phyloP scores from a whole-genome alignment of 2,113 vertebrate genomes.

The Romanogobio albipinnatus region DNA sequence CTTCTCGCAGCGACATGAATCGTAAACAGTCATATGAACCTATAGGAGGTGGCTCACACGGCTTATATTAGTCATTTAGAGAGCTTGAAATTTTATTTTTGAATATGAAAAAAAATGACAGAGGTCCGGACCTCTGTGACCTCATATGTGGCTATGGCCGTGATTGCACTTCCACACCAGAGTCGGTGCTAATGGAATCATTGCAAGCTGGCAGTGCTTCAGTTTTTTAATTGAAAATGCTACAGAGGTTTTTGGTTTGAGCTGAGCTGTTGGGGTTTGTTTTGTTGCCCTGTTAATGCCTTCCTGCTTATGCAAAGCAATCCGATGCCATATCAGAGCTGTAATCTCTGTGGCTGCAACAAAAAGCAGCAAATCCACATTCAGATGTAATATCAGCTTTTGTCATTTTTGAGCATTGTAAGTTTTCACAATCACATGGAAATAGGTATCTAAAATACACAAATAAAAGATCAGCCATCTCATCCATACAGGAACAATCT shows the following conservation, averaged over 20 bases:
- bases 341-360: not conserved
- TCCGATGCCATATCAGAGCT: not conserved
- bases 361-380: not conserved
- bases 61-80: too few species aligned
- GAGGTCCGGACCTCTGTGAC: too few species aligned
- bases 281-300: conserved; percentile 9
- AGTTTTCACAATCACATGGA: not conserved
- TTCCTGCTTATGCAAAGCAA: not conserved
- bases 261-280: not conserved
- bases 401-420: not conserved
- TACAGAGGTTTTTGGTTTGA: conserved; percentile 2
- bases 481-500: not conserved
- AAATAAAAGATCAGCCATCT: not conserved
- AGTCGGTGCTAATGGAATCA: conserved; percentile 6
- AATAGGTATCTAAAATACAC: not conserved
- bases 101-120: too few species aligned
- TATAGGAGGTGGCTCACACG: too few species aligned
- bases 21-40: too few species aligned
- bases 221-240: conserved; percentile 32
- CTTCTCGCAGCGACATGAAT: too few species aligned
- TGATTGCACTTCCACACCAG: not conserved
- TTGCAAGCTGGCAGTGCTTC: conserved; percentile 22
- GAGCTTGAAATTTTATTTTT: too few species aligned
- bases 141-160: too few species aligned
- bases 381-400: not conserved